phyloP scores from a whole-genome alignment of 2,888 invertebrate species.

The Lepidochrysops patricia region DNA sequence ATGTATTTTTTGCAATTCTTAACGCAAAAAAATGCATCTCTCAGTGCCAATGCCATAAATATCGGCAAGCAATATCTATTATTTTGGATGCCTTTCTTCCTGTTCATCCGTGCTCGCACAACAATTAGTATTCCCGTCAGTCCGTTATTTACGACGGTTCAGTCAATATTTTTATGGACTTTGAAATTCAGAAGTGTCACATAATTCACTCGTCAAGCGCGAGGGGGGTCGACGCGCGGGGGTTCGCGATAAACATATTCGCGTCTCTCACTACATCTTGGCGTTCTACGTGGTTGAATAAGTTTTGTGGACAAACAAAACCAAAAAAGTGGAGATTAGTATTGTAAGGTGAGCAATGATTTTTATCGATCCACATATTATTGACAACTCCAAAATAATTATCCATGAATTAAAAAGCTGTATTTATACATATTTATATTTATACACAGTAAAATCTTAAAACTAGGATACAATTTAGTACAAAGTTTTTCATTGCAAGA shows the following conservation, averaged over 20 bases:
- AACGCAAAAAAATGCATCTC: too few relatives aligned
- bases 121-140: slow-evolving; percentile 26
- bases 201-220: slow-evolving; percentile 34
- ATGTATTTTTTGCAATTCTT: too few relatives aligned
- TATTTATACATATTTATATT: too few relatives aligned
- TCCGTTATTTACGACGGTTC: slow-evolving; percentile 29
- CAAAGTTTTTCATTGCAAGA: too few relatives aligned
- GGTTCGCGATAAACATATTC: slow-evolving; percentile 23
- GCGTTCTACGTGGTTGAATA: neutral
- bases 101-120: neutral
- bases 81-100: neutral
- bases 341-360: neutral
- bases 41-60: too few relatives aligned
- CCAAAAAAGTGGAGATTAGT: neutral
- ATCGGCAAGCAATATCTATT: neutral
- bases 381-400: too few relatives aligned
- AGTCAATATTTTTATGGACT: slow-evolving; percentile 39
- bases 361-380: too few relatives aligned
- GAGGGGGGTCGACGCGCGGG: slow-evolving; percentile 2
- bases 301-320: neutral
- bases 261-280: slow-evolving; percentile 13
- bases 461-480: too few relatives aligned
- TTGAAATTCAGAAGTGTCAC: slow-evolving; percentile 38
- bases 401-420: neutral
- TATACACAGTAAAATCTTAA: too few relatives aligned